Evolutionary conservation across 2,888 invertebrate species (phyloP).

Genomic region (Dromius quadrimaculatus): DNA sequence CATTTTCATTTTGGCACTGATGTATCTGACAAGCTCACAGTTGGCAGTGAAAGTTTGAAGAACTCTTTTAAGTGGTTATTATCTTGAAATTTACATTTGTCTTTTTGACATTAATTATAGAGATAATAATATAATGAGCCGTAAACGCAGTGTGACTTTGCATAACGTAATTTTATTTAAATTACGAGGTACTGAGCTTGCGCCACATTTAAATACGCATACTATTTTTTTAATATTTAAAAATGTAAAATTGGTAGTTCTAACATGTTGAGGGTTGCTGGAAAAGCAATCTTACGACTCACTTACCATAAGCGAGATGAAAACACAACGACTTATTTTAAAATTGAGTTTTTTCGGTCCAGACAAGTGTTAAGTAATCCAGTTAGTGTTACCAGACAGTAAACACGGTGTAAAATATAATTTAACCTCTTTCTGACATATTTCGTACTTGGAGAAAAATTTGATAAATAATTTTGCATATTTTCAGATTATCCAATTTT

Average conservation of each 20-base stretch:
- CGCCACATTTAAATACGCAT: too few relatives aligned
- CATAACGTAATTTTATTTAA: slow-evolving; percentile 27
- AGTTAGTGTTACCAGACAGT: slow-evolving; percentile 43
- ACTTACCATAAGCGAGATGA: slow-evolving; percentile 29
- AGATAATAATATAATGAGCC: slow-evolving; percentile 22
- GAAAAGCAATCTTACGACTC: too few relatives aligned
- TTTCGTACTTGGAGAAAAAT: slow-evolving; percentile 9
- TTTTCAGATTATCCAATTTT: too few relatives aligned
- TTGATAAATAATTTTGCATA: too few relatives aligned
- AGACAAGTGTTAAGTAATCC: slow-evolving; percentile 35
- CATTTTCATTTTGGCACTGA: slow-evolving; percentile 34
- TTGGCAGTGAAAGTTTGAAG: slow-evolving; percentile 30
- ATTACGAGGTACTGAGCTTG: too few relatives aligned
- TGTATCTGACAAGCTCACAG: slow-evolving; percentile 21
- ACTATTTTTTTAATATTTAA: background rate
- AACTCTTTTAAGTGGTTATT: slow-evolving; percentile 31
- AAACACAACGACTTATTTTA: slow-evolving; percentile 32
- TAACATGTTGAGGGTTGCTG: too few relatives aligned
- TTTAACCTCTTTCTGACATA: slow-evolving; percentile 27
- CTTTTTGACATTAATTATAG: slow-evolving; percentile 32
- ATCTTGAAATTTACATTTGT: slow-evolving; percentile 34
- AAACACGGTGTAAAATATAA: slow-evolving; percentile 39
- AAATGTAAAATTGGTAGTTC: too few relatives aligned
- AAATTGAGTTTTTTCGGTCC: slow-evolving; percentile 36
- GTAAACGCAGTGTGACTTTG: slow-evolving; percentile 31